These are phyloP conservation scores for Trichechus manatus DNA, from an alignment of 2,113 vertebrate species.

Conservation along the genomic window DNA sequence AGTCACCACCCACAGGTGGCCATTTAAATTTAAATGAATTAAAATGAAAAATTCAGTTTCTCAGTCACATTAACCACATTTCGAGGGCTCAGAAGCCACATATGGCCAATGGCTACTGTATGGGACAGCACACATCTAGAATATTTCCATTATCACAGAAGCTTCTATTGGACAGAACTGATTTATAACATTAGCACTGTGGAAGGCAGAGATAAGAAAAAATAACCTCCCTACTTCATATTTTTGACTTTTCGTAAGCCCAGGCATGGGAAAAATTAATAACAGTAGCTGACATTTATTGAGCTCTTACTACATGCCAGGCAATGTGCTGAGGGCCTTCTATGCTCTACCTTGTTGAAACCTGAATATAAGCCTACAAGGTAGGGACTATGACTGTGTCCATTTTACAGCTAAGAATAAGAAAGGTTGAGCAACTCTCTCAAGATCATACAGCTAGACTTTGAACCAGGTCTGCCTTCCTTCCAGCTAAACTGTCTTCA, in stretches of 20 bases:
- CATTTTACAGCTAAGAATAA: not conserved
- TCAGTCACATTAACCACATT: not conserved
- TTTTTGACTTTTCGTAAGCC: not conserved
- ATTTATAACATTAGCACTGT: not conserved
- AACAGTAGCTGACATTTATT: not conserved
- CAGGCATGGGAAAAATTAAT: not conserved
- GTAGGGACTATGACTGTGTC: not conserved
- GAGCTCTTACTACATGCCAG: not conserved
- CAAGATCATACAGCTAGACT: not conserved
- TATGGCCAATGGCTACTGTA: not conserved
- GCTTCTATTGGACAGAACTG: not conserved
- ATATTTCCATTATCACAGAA: not conserved
- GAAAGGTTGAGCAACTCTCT: not conserved
- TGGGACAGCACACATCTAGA: no score
- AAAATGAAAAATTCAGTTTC: not conserved
- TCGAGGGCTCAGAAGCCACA: not conserved
- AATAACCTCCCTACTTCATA: not conserved
- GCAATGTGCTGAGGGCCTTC: not conserved
- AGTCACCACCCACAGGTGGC: not conserved
- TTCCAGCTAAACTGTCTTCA: not conserved
- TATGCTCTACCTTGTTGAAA: not conserved
- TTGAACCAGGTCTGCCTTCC: not conserved
- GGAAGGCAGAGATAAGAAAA: not conserved
- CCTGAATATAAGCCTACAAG: not conserved
- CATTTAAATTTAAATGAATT: conserved; percentile 4